Evolutionary conservation across 2,113 vertebrate genomes (phyloP).

Genomic region (Pachyramphus minor): DNA sequence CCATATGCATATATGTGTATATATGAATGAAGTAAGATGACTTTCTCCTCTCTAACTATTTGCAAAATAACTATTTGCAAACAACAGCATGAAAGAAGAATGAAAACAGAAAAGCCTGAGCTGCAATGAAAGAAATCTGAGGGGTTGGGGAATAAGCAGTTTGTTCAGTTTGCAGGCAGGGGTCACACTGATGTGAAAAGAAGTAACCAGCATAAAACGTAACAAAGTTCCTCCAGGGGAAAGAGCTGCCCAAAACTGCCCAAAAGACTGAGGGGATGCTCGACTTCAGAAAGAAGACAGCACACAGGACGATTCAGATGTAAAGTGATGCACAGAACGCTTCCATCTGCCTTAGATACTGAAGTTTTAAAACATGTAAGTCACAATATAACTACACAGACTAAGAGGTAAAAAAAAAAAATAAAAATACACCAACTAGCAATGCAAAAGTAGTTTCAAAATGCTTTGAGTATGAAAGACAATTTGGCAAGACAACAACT

Average conservation of each 20-base stretch:
- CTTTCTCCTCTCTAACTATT: not conserved
- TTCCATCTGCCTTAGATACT: not conserved
- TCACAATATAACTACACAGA: not conserved
- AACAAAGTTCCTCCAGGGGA: not conserved
- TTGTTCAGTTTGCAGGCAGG: not conserved
- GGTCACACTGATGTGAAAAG: not conserved
- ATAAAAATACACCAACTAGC: not conserved
- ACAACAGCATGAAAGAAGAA: not conserved
- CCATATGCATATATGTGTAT: not conserved
- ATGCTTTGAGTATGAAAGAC: not conserved
- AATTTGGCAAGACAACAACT: not conserved
- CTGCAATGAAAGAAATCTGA: not conserved
- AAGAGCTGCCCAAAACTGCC: not conserved
- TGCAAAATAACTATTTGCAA: not conserved
- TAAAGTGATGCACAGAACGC: not conserved
- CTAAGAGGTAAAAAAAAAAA: not conserved
- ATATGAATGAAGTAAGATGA: accelerated
- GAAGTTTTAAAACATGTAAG: not conserved
- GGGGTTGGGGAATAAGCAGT: accelerated
- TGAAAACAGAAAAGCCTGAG: not conserved
- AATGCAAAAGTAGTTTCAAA: not conserved
- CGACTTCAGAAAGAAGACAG: not conserved
- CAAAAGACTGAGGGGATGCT: not conserved
- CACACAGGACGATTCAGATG: not conserved
- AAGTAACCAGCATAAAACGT: not conserved